A percentile compares a stretch with the other conserved stretches of the same genome.
phyloP scores from a whole-genome alignment of 2,113 vertebrate species.

The Picathartes gymnocephalus region DNA sequence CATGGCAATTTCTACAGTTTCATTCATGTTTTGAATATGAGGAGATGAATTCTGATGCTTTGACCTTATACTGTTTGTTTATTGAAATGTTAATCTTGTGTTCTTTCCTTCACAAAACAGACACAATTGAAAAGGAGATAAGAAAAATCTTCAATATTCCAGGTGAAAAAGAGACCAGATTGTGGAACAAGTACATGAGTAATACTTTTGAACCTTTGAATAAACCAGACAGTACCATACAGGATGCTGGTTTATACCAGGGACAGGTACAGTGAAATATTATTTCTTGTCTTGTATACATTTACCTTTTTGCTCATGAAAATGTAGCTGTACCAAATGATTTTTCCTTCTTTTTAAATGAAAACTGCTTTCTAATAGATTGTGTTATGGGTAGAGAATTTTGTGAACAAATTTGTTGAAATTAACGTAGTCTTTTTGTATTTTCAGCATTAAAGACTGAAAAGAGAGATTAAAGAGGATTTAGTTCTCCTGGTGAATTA shows the following conservation, averaged over 20 bases:
- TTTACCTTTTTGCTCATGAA: background rate
- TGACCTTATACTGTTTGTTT: background rate
- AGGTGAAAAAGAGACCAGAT: conserved; percentile 92
- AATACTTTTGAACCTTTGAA: conserved; percentile 98
- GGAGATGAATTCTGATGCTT: background rate
- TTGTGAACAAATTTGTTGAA: background rate
- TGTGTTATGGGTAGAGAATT: background rate
- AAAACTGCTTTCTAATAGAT: background rate
- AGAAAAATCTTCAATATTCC: conserved; percentile 96
- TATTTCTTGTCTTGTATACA: background rate
- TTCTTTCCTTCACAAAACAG: conserved; percentile 72
- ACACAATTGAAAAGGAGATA: conserved; percentile 97
- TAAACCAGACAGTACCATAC: conserved; percentile 98
- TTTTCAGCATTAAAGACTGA: background rate
- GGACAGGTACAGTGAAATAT: conserved; percentile 84
- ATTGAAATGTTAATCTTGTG: background rate
- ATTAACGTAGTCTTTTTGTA: background rate
- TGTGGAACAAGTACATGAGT: conserved; percentile 99
- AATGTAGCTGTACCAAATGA: background rate
- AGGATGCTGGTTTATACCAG: conserved; percentile 97
- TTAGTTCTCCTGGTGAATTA: background rate
- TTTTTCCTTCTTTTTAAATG: background rate
- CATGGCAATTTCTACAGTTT: background rate
- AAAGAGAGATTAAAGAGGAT: background rate
- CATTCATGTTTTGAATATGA: background rate